These are phyloP conservation scores for Sphaerodactylus townsendi DNA, from an alignment of 2,113 vertebrate genomes.

Conservation along the genomic window DNA sequence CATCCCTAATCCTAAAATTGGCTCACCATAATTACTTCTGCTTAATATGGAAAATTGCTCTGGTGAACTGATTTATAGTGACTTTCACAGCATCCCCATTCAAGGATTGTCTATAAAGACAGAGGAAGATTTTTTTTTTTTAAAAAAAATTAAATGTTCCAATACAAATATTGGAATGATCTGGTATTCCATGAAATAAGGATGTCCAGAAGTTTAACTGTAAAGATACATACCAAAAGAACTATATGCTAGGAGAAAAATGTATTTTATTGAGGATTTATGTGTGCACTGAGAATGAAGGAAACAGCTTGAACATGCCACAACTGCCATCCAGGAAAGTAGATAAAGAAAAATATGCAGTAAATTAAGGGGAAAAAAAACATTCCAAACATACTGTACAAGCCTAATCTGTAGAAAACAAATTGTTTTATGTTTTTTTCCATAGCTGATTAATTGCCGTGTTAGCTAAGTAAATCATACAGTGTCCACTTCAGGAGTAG, in stretches of 20 bases:
- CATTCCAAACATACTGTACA: constrained; percentile 21
- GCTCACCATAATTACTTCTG: no score
- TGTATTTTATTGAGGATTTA: constrained; percentile 6
- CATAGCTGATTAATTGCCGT: constrained; percentile 40
- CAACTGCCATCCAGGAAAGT: constrained; percentile 40
- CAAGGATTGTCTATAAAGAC: not conserved
- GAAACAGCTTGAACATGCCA: constrained; percentile 15
- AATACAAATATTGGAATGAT: not conserved
- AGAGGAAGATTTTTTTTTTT: no score
- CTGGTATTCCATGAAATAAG: not conserved
- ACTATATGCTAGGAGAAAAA: not conserved
- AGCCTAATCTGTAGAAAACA: constrained; percentile 32
- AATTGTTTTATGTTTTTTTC: constrained; percentile 12
- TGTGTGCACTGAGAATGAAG: constrained; percentile 2
- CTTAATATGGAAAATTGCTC: no score
- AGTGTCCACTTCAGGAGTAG: not conserved
- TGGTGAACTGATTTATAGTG: no score
- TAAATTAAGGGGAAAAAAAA: constrained; percentile 35
- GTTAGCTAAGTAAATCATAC: constrained; percentile 33
- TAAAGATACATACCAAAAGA: not conserved
- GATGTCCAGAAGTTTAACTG: not conserved
- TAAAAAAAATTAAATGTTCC: not conserved
- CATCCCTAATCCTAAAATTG: no score
- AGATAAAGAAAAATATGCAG: constrained; percentile 38
- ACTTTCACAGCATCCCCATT: no score